These are phyloP conservation scores for Pteromalus puparum DNA, from an alignment of 1,140 invertebrate species.

Conservation along the genomic window DNA sequence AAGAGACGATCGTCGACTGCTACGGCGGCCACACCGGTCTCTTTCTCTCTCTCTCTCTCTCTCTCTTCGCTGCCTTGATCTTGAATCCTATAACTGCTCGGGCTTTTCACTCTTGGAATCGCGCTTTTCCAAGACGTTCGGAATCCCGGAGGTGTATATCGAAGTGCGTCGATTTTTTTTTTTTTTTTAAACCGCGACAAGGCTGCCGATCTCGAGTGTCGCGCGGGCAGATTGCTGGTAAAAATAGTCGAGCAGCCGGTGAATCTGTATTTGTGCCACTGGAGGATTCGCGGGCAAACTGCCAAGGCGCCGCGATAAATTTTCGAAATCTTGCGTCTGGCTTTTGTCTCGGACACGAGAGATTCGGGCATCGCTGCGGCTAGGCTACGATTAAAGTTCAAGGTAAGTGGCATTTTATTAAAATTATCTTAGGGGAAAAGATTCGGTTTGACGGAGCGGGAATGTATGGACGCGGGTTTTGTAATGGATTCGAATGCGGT, in stretches of 20 bases:
- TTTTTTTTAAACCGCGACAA: background rate
- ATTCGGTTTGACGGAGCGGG: background rate
- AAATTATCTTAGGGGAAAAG: background rate
- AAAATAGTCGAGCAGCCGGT: background rate
- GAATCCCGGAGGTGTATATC: background rate
- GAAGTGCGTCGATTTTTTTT: background rate
- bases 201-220: background rate
- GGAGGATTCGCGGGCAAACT: background rate
- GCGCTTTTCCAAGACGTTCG: background rate
- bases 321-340: background rate
- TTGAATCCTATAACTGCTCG: background rate
- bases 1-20: conserved; percentile 34
- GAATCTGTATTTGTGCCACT: background rate
- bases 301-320: conserved; percentile 10
- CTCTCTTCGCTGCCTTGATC: conserved; percentile 4
- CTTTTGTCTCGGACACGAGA: background rate
- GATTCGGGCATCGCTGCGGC: background rate
- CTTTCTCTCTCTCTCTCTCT: background rate
- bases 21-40: background rate
- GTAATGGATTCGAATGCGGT: too few species aligned
- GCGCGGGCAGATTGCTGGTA: too few species aligned
- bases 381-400: conserved; percentile 12
- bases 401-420: conserved; percentile 10
- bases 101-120: background rate
- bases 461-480: too few species aligned